Percentiles rank a stretch among this genome's conserved stretches.
These are phyloP conservation scores for Drosophila parthenogenetica DNA, from an alignment of 2,888 invertebrate genomes.

Conservation along the genomic window DNA sequence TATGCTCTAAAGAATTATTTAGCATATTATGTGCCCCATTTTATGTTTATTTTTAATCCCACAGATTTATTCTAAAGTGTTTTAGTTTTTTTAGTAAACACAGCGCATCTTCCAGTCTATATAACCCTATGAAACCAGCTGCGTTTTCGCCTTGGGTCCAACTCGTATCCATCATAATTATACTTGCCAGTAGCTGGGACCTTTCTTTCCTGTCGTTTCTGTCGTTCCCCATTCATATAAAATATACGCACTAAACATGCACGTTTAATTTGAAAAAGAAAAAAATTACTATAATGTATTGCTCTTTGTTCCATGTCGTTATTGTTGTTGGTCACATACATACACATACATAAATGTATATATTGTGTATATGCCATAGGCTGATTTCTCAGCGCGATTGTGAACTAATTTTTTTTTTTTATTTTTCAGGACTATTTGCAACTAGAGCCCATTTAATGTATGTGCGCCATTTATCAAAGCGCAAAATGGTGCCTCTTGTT, in stretches of 20 bases:
- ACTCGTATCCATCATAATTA: slow-evolving; percentile 44
- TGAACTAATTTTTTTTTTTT: slow-evolving; percentile 34
- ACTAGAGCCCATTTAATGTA: slow-evolving; percentile 45
- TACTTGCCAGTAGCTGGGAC: slow-evolving; percentile 29
- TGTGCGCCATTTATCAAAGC: slow-evolving; percentile 75
- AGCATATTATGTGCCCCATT: too few species aligned
- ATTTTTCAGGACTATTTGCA: slow-evolving; percentile 27
- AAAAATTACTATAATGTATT: slow-evolving; percentile 58
- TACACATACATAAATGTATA: not conserved
- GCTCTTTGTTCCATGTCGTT: slow-evolving; percentile 26
- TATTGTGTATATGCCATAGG: slow-evolving; percentile 26
- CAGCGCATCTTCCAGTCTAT: not conserved
- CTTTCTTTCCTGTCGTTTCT: slow-evolving; percentile 25
- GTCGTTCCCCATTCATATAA: slow-evolving; percentile 44
- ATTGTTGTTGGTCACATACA: not conserved
- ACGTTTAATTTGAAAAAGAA: slow-evolving; percentile 72
- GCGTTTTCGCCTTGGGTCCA: slow-evolving; percentile 16
- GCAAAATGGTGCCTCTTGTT: slow-evolving; percentile 60
- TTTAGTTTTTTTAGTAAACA: not conserved
- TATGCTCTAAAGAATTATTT: too few species aligned
- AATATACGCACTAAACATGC: slow-evolving; percentile 72
- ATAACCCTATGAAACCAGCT: not conserved
- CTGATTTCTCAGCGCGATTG: slow-evolving; percentile 63
- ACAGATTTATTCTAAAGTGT: too few species aligned
- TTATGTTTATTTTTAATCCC: not conserved